Percentiles rank a stretch among this genome's conserved stretches.
These are phyloP conservation scores for Ashinkailepas kermadecensis DNA, from an alignment of 2,888 invertebrate genomes.

Conservation along the genomic window DNA sequence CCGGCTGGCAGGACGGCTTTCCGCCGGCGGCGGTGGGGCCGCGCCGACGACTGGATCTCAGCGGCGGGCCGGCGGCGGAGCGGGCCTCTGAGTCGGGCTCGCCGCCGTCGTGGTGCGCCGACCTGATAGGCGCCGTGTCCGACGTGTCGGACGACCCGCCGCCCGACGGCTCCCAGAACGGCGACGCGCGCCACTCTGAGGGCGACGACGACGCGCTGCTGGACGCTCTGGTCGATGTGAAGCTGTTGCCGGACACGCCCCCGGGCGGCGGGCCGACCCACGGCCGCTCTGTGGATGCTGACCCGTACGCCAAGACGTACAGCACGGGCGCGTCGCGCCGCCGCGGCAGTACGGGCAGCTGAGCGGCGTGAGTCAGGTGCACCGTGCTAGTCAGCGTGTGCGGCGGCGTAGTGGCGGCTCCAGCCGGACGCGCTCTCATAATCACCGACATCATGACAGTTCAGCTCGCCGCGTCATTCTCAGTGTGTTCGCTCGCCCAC, in stretches of 20 bases:
- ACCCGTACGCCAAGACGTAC: slow-evolving; percentile 15
- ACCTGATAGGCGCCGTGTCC: neutral
- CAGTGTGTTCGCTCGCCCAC: too few species aligned
- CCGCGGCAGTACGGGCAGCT: neutral
- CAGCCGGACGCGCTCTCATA: neutral
- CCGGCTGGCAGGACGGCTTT: too few species aligned
- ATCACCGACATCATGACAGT: neutral
- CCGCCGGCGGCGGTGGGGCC: too few species aligned
- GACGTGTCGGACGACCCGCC: neutral
- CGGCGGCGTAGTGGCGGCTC: neutral
- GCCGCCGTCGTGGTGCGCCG: neutral
- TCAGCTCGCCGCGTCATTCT: neutral
- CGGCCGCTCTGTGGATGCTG: neutral
- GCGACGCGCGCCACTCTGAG: neutral
- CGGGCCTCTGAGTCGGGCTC: neutral
- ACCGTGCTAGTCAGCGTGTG: neutral
- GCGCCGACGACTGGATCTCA: neutral
- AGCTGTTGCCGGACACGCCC: neutral
- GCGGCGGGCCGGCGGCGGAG: neutral
- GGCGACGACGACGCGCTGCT: neutral
- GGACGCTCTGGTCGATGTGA: neutral
- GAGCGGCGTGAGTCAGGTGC: neutral
- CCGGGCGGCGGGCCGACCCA: neutral
- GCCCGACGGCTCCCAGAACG: neutral
- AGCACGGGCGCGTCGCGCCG: neutral